Evolutionary conservation across 2,113 vertebrate species (phyloP), one percentile per base, ranked within the genome.

Genomic region (Naja naja): DNA sequence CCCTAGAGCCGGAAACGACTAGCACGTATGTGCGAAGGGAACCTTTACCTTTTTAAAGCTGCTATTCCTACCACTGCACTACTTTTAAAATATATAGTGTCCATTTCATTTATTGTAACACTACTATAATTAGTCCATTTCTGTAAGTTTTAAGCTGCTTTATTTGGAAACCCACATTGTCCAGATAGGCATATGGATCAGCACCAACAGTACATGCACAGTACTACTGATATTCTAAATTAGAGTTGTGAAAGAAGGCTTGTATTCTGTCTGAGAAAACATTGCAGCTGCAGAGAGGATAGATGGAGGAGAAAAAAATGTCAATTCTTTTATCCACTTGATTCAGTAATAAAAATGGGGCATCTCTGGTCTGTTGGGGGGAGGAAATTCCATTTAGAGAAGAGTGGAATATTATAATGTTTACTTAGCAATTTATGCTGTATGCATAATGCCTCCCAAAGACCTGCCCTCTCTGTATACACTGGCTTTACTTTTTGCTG

Each of bases 401-500:
- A 74, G 0, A 0, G 16, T 87, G 27, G 85, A 30, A 89, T 93
- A 53, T 89, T 93, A 95, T 91, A 5, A 16, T 90, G 14, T 39
- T 95, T 94, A 88, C 49, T 94, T 90, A 56, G 30, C 93, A 90
- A 47, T 94, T 60, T 95, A 95, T 90, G 53, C 4, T 0, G 14
- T n/a, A 8, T 22, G 45, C 43, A 53, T 25, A 85, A 86, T 20
- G 89, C n/a, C 58, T 94, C 53, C 39, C 27, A 89, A 89, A 93
- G 93, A 95, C 87, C 34, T n/a, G 4, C n/a, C n/a, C 87, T 92
- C 91, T 86, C 0, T 0, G 39, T 90, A 53, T 87, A 23, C 81
- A 60, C 1, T 0, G 88, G 22, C 55, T 90, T 93, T 92, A 53
- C 64, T 96, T 94, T 81, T 91, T 3, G 3, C 56, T 94, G 87